Conservation (phyloP, 2,797 vertebrate genomes). For the Enteromius anoplus region DNA sequence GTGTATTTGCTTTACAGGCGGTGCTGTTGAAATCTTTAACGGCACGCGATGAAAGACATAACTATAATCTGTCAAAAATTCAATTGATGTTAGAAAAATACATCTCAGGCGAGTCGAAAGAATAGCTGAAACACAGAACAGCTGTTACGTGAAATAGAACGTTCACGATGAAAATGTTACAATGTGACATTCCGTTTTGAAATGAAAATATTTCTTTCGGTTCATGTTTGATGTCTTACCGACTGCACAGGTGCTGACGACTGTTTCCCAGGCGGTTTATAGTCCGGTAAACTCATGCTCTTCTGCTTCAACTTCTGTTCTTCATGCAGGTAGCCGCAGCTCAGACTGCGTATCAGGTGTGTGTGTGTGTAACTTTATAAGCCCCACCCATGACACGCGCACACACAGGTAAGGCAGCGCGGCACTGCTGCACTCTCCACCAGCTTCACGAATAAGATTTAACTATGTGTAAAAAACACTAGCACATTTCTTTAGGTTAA, state of each 20-base stretch:
- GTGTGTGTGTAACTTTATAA: constrained; percentile 10
- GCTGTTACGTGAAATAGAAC: neutral
- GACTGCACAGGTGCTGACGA: constrained; percentile 41
- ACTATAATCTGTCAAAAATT: neutral
- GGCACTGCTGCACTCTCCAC: neutral
- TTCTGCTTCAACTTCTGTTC: neutral
- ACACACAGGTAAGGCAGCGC: neutral
- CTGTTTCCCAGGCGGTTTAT: constrained; percentile 61
- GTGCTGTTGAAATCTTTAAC: neutral
- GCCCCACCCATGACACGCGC: constrained; percentile 37
- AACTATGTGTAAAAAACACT: neutral
- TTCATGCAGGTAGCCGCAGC: neutral
- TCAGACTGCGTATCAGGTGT: neutral
- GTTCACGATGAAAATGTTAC: neutral
- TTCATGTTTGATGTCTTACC: constrained; percentile 58
- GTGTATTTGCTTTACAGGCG: constrained; percentile 10
- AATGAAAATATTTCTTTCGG: neutral
- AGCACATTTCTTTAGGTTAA: neutral
- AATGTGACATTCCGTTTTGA: neutral
- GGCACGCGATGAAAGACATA: too few species aligned
- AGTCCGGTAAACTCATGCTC: constrained; percentile 77
- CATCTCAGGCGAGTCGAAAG: neutral
- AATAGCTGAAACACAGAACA: neutral
- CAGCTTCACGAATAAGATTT: neutral
- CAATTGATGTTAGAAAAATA: neutral